These are phyloP conservation scores for Alsophila aescularia DNA, from an alignment of 2,888 invertebrate genomes.

Conservation along the genomic window DNA sequence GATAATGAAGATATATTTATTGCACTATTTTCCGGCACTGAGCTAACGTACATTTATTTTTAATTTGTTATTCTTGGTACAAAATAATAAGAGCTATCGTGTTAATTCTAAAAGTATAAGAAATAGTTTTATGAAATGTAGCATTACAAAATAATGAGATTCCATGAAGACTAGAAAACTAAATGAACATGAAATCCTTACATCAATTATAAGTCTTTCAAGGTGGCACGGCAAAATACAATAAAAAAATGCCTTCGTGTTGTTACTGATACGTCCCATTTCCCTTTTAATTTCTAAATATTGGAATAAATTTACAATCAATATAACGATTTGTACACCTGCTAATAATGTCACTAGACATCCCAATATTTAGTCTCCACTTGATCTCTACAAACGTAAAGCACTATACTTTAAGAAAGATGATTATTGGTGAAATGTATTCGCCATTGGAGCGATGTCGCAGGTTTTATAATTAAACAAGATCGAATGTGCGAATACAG, in stretches of 20 bases:
- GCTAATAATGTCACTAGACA: constrained; percentile 71
- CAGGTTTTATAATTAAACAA: constrained; percentile 24
- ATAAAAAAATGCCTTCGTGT: constrained; percentile 75
- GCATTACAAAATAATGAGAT: constrained; percentile 79
- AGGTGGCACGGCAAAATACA: constrained; percentile 80
- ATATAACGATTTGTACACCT: constrained; percentile 81
- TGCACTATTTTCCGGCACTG: constrained; percentile 62
- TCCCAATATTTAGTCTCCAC: constrained; percentile 77
- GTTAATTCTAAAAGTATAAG: constrained; percentile 61
- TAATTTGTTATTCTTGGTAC: constrained; percentile 54
- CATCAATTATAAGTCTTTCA: constrained; percentile 81
- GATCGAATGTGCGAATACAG: constrained; percentile 59
- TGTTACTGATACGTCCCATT: constrained; percentile 66
- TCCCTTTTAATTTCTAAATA: constrained; percentile 75
- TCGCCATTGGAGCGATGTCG: constrained; percentile 44
- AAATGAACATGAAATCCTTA: constrained; percentile 84
- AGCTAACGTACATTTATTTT: constrained; percentile 51
- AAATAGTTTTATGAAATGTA: constrained; percentile 66
- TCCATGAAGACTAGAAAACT: constrained; percentile 83
- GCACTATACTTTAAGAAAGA: constrained; percentile 62
- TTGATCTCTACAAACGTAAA: constrained; percentile 65
- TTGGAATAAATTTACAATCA: constrained; percentile 79
- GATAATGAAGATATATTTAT: constrained; percentile 49
- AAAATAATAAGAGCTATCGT: constrained; percentile 64
- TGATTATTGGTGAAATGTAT: constrained; percentile 58